Conservation (phyloP, 2,888 invertebrate species). For the Parnassius orleans region DNA sequence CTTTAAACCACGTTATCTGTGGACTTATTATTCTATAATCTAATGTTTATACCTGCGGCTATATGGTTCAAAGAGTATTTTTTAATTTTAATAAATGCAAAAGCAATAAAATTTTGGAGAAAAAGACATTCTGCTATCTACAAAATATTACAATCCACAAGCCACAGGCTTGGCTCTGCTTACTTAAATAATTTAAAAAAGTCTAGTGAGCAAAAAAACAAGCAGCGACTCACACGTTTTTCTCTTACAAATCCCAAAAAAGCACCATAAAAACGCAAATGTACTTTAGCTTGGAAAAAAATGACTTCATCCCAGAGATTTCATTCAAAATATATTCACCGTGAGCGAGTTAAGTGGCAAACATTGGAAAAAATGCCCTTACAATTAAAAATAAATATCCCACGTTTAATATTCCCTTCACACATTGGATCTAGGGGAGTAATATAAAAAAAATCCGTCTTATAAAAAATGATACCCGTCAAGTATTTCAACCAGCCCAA, state of each 20-base stretch:
- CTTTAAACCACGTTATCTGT: too few species aligned
- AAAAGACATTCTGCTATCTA: too few species aligned
- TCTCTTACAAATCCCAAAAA: constrained; percentile 32
- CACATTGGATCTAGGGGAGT: constrained; percentile 50
- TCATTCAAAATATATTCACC: constrained; percentile 53
- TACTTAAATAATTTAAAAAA: constrained; percentile 9
- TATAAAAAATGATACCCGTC: constrained; percentile 20
- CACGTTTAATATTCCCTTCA: constrained; percentile 53
- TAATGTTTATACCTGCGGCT: too few species aligned
- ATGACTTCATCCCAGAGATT: constrained; percentile 44
- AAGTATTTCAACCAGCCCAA: constrained; percentile 5
- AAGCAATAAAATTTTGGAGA: too few species aligned
- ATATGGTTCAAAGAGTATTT: too few species aligned
- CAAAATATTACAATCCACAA: too few species aligned
- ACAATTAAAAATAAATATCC: constrained; percentile 39
- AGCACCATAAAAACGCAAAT: constrained; percentile 16
- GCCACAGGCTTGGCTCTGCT: too few species aligned
- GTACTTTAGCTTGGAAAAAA: constrained; percentile 37
- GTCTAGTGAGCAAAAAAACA: background rate
- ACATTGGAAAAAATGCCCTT: constrained; percentile 38
- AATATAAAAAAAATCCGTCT: constrained; percentile 37
- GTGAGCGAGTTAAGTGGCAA: constrained; percentile 56
- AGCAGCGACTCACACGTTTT: constrained; percentile 46
- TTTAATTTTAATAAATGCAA: too few species aligned
- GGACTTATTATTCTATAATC: too few species aligned